phyloP scores from a whole-genome alignment of 2,113 vertebrate genomes.

The Heliornis fulica region DNA sequence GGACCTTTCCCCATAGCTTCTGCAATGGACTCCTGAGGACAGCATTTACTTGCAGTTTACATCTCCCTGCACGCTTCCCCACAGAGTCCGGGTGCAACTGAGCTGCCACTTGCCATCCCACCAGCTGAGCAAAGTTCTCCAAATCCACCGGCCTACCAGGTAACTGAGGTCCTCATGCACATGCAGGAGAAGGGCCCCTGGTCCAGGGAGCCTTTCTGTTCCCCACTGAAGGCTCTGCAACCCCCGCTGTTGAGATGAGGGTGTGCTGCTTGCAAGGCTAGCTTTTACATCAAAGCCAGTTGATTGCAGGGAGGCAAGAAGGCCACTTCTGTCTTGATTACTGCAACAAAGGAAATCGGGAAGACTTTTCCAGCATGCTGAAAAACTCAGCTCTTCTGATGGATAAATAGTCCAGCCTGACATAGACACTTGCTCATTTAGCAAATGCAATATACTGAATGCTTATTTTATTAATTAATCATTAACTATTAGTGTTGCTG shows the following conservation, averaged over 20 bases:
- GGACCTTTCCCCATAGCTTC: neutral
- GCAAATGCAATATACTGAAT: neutral
- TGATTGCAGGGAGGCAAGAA: neutral
- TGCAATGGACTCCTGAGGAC: neutral
- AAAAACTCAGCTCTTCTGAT: neutral
- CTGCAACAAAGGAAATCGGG: neutral
- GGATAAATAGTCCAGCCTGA: neutral
- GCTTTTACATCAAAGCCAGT: neutral
- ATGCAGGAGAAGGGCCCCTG: neutral
- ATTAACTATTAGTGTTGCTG: neutral
- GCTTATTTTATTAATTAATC: neutral
- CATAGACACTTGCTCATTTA: neutral
- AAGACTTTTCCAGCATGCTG: neutral
- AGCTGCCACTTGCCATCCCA: neutral
- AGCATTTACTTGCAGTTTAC: neutral
- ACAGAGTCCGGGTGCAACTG: neutral
- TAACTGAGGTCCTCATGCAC: neutral
- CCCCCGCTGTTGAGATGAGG: neutral
- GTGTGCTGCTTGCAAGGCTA: neutral
- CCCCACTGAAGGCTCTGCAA: neutral
- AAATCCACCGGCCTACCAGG: neutral
- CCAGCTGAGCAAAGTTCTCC: neutral
- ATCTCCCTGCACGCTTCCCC: neutral
- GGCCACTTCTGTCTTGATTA: neutral
- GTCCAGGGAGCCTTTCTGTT: neutral